Evolutionary conservation across 2,113 vertebrate genomes (phyloP).

Genomic region (Podarcis raffonei): DNA sequence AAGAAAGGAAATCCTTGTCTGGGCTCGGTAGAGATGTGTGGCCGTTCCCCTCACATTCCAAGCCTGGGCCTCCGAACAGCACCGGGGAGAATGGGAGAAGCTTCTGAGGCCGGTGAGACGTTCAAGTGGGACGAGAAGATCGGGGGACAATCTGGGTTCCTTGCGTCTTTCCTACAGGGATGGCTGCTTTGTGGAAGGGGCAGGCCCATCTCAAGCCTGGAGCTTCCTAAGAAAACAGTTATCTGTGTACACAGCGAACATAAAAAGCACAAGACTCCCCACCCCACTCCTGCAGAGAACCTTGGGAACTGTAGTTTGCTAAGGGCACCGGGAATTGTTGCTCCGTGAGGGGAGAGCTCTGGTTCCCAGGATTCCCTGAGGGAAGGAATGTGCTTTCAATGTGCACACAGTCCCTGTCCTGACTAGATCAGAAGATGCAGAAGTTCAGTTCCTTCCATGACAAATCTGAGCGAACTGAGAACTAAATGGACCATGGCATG

Average conservation of each 20-base stretch:
- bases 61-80: neutral
- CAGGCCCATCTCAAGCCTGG: neutral
- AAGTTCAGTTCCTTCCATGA: neutral
- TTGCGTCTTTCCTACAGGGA: neutral
- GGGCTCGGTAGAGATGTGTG: constrained; percentile 55
- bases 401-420: no score
- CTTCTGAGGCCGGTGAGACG: neutral
- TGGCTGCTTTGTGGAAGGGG: neutral
- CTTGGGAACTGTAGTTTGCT: no score
- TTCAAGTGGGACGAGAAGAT: neutral
- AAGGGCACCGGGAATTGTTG: no score
- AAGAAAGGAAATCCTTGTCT: constrained; percentile 76
- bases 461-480: neutral
- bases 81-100: rapidly evolving
- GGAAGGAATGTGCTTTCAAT: no score
- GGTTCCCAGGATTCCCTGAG: no score
- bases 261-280: no score
- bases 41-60: constrained; percentile 41
- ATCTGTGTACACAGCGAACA: no score
- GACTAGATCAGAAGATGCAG: neutral
- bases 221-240: neutral
- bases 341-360: no score
- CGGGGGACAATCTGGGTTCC: neutral
- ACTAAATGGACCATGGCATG: neutral
- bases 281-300: no score